Evolutionary conservation across 2,113 vertebrate genomes (phyloP), one percentile per base, ranked within the genome.

Genomic region (Heterotis niloticus): DNA sequence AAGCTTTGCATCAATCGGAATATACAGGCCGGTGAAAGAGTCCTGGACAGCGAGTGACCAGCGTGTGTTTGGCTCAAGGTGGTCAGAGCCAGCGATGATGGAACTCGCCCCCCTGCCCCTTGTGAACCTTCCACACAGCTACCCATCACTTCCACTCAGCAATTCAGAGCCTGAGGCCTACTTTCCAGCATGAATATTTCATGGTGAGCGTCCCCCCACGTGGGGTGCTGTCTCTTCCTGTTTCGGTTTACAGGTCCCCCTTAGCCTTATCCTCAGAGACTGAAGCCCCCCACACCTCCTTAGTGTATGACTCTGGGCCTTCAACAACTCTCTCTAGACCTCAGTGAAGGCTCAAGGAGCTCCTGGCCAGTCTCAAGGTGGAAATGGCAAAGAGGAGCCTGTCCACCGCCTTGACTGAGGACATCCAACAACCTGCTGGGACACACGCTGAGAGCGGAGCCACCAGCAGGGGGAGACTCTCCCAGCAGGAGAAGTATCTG

Each of bases 151-250:
- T 84, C 80, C 56, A 64, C 82, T 87, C 81, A 82, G 56, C 78
- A 23, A 66, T 75, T 51, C 77, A 67, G n/a, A 16, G 13, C 51
- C 60, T 76, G 69, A 71, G 70, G 66, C 67, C 80, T 81, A 84
- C 86, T 87, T 84, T 84, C 70, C 75, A 59, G 64, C 26, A 81
- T 87, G 79, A 87, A 87, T 85, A 84, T 83, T 87, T 85, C 59
- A 87, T 80, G 65, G 69, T 64, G 34, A 28, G 17, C 76, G 52
- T 79, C 54, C 28, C 64, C 74, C n/a, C 64, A 9, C 23, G 72
- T 29, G 56, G 59, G 60, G 54, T 66, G 76, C 81, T 84, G 85
- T 85, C 85, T n/a, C 81, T 79, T 84, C 79, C 56, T 68, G 81
- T 87, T 84, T 79, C 34, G 69, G 59, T 66, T 71, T 83, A 79